These are phyloP conservation scores for Holacanthella duospinosa DNA, from an alignment of 2,888 invertebrate species.

Conservation along the genomic window DNA sequence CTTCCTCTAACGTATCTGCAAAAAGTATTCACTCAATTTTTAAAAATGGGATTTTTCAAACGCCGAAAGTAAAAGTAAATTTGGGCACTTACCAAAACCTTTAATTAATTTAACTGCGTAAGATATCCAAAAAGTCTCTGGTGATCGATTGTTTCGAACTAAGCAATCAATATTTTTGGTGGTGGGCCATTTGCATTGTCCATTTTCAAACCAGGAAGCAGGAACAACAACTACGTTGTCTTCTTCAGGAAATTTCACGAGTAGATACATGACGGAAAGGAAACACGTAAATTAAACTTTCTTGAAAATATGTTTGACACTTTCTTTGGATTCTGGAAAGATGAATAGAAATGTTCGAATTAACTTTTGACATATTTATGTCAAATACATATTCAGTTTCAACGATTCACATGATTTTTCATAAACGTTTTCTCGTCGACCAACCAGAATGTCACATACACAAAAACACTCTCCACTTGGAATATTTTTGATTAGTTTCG, in stretches of 20 bases:
- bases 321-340: neutral
- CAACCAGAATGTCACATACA: neutral
- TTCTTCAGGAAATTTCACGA: neutral
- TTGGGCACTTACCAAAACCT: neutral
- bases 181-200: neutral
- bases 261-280: neutral
- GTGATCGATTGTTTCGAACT: neutral
- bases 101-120: neutral
- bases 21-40: too few species aligned
- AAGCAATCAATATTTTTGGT: neutral
- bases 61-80: too few species aligned
- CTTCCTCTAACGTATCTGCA: neutral
- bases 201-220: neutral
- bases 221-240: neutral
- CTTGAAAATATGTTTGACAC: neutral
- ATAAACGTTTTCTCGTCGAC: neutral
- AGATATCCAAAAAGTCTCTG: neutral
- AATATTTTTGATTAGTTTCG: neutral
- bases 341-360: too few species aligned
- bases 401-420: neutral
- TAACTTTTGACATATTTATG: too few species aligned
- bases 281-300: neutral
- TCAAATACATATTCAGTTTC: neutral
- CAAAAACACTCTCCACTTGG: neutral
- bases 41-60: too few species aligned